Conservation (phyloP, 2,888 invertebrate genomes). For the Norana najaformis region DNA sequence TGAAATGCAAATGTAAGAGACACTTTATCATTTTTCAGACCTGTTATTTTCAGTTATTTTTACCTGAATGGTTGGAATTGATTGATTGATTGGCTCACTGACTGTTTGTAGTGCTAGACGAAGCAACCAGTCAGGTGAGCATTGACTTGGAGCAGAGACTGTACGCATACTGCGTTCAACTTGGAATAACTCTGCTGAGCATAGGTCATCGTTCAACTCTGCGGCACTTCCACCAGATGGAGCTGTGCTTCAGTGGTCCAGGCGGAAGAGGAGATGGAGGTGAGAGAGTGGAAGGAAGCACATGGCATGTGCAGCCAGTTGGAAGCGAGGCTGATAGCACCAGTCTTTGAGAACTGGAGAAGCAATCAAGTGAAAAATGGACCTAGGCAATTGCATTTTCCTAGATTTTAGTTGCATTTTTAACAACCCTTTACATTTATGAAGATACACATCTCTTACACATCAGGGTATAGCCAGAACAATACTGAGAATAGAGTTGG, state of each 20-base stretch:
- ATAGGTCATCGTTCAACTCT: constrained; percentile 67
- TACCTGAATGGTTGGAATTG: neutral
- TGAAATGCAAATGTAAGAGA: neutral
- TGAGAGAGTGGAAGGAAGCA: neutral
- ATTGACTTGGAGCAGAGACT: constrained; percentile 79
- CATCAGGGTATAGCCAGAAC: no score
- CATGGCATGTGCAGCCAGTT: neutral
- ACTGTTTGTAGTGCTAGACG: constrained; percentile 80
- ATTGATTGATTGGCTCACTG: neutral
- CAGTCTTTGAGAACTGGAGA: neutral
- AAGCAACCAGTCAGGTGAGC: constrained; percentile 93
- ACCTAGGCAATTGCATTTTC: neutral
- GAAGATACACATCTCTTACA: no score
- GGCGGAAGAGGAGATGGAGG: neutral
- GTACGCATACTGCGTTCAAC: constrained; percentile 71
- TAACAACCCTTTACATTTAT: neutral
- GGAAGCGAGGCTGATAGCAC: neutral
- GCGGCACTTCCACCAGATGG: constrained; percentile 62
- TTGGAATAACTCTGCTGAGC: constrained; percentile 65
- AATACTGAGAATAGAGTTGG: neutral
- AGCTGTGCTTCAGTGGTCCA: neutral
- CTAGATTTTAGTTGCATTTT: neutral
- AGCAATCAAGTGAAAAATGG: neutral
- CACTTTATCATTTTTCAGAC: neutral
- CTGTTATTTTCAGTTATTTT: neutral